A percentile compares a stretch with the other conserved stretches of the same genome.
These are phyloP conservation scores for Brenthis hecate DNA, from an alignment of 2,888 invertebrate species.

Conservation along the genomic window DNA sequence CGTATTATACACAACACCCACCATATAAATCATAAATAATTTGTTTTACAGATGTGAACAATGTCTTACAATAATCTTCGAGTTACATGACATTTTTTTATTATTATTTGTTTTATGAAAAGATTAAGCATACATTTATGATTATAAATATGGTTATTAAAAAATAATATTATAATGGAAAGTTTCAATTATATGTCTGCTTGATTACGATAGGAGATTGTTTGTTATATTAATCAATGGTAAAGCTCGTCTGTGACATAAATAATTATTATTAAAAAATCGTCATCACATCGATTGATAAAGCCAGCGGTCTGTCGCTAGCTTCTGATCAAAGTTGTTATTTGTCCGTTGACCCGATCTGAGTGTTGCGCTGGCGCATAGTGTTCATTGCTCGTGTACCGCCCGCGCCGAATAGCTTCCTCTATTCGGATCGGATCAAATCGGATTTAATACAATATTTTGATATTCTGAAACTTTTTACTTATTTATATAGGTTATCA, in stretches of 20 bases:
- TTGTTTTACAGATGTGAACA: too few relatives aligned
- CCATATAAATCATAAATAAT: too few relatives aligned
- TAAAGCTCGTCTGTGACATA: slow-evolving; percentile 2
- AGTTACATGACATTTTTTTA: too few relatives aligned
- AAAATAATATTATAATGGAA: too few relatives aligned
- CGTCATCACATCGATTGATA: slow-evolving; percentile 53
- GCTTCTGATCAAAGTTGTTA: slow-evolving; percentile 61
- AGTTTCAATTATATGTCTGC: too few relatives aligned
- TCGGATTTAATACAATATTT: slow-evolving; percentile 17
- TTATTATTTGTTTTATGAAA: too few relatives aligned
- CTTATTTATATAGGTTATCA: not conserved
- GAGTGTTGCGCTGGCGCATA: slow-evolving; percentile 52
- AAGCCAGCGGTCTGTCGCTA: slow-evolving; percentile 65
- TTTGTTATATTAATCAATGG: too few relatives aligned
- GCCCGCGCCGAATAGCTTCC: slow-evolving; percentile 23
- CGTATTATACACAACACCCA: too few relatives aligned
- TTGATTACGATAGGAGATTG: too few relatives aligned
- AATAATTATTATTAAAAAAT: slow-evolving; percentile 42
- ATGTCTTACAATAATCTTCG: too few relatives aligned
- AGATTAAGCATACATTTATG: too few relatives aligned
- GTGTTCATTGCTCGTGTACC: slow-evolving; percentile 36
- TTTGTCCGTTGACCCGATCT: slow-evolving; percentile 71
- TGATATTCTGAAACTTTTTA: slow-evolving; percentile 4
- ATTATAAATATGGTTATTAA: too few relatives aligned
- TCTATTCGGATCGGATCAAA: slow-evolving; percentile 13